A percentile compares a stretch with the other conserved stretches of the same genome.
phyloP scores from a whole-genome alignment of 2,797 vertebrate genomes.

The Sebastes matsubarae region DNA sequence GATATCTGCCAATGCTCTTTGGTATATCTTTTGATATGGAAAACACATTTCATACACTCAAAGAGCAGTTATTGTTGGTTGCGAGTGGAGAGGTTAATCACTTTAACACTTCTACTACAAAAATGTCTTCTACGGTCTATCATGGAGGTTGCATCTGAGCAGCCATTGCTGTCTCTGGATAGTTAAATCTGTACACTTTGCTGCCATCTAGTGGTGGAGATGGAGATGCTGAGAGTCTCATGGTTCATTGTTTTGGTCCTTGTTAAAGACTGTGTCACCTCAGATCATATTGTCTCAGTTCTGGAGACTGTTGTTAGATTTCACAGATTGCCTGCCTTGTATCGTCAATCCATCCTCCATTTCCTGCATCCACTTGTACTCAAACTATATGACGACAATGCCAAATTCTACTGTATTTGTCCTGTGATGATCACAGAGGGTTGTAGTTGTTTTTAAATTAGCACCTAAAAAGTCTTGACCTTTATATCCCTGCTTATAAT shows the following conservation, averaged over 20 bases:
- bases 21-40: background rate
- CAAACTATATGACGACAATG: background rate
- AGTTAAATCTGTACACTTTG: background rate
- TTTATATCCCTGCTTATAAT: background rate
- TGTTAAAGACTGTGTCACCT: background rate
- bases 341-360: background rate
- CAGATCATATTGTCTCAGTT: background rate
- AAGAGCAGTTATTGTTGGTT: background rate
- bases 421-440: background rate
- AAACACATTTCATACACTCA: background rate
- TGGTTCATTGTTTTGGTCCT: background rate
- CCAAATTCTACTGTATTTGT: background rate
- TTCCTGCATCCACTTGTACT: background rate
- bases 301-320: background rate
- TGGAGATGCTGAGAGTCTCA: background rate
- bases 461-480: background rate
- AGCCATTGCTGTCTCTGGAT: background rate
- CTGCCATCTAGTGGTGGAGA: slow-evolving; percentile 53
- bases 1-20: background rate
- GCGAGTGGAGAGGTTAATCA: background rate
- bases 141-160: background rate
- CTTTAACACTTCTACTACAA: background rate
- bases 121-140: background rate
- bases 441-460: background rate
- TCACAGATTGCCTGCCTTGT: background rate